Conservation (phyloP, 1,140 invertebrate genomes). For the Branchinecta lynchi region DNA sequence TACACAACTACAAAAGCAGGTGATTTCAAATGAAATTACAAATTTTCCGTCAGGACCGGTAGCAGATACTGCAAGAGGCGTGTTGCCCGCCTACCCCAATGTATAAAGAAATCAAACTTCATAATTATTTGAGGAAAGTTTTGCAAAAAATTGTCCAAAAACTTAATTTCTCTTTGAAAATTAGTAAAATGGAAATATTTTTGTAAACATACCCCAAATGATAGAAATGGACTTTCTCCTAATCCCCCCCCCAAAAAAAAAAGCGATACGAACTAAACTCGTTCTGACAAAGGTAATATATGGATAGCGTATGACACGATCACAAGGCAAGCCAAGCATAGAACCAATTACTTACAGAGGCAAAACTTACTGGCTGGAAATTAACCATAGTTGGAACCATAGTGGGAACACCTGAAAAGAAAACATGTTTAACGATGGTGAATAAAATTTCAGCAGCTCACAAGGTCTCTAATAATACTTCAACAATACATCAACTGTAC, state of each 20-base stretch:
- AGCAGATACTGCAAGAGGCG: too few relatives aligned
- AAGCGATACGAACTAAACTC: neutral
- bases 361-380: conserved; percentile 2
- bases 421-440: neutral
- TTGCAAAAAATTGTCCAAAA: too few relatives aligned
- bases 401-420: neutral
- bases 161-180: neutral
- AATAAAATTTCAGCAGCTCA: too few relatives aligned
- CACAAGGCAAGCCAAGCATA: neutral
- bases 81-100: too few relatives aligned
- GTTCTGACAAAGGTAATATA: neutral
- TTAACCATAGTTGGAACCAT: conserved; percentile 6
- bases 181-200: neutral
- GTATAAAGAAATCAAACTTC: too few relatives aligned
- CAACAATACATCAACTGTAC: too few relatives aligned
- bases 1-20: too few relatives aligned
- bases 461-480: too few relatives aligned
- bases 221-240: neutral
- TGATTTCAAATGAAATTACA: too few relatives aligned
- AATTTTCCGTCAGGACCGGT: too few relatives aligned
- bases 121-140: too few relatives aligned
- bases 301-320: neutral
- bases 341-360: neutral
- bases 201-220: neutral
- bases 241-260: neutral